Base-by-base conservation (phyloP, 2,797 vertebrate genomes). In the Notamacropus eugenii region DNA sequence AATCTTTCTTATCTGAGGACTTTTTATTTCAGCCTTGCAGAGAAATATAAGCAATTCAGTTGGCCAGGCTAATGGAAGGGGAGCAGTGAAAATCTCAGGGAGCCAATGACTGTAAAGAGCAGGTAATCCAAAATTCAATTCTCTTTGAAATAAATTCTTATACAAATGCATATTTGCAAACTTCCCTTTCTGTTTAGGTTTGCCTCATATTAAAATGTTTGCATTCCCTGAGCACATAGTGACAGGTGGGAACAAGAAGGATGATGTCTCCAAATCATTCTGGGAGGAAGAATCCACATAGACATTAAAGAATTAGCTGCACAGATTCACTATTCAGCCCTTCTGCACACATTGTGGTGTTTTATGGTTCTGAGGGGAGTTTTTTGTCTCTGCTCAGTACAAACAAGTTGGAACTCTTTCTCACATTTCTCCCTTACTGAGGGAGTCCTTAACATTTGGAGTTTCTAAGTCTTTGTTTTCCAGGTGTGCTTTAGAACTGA, bases 231-330 rank as follows among this genome's bases (percentile, higher is more conserved):
- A 95, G 90, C 55, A 16, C n/a, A 57, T 52, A 12, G 4, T n/a
- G 90, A 95, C 95, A 54, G 74, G 93, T 46, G 95, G 95, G 87
- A 67, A 94, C 55, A n/a, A 57, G 54, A 90, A 94, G 52, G 91
- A 95, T 93, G 93, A 67, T 74, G 34, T 16, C 16, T 40, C n/a
- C n/a, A 40, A 74, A 40, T 74, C 5, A n/a, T 67, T 34, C 34
- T 82, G 31, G 4, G 31, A 56, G 59, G 93, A 92, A 74, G 50
- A 59, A 95, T 57, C 95, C 94, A 95, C 55, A 74, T 82, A 91
- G 82, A 94, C 19, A 90, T 57, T 94, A 74, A 67, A 62, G 94
- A 96, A 90, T 90, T 92, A 50, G 90, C 6, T n/a, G 95, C 29
- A 74, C 93, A 12, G 9, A 90, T 67, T 94, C n/a, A 19, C 50